Evolutionary conservation across 2,888 invertebrate genomes (phyloP), one percentile per base, ranked within the genome.

Genomic region (Clivina fossor): DNA sequence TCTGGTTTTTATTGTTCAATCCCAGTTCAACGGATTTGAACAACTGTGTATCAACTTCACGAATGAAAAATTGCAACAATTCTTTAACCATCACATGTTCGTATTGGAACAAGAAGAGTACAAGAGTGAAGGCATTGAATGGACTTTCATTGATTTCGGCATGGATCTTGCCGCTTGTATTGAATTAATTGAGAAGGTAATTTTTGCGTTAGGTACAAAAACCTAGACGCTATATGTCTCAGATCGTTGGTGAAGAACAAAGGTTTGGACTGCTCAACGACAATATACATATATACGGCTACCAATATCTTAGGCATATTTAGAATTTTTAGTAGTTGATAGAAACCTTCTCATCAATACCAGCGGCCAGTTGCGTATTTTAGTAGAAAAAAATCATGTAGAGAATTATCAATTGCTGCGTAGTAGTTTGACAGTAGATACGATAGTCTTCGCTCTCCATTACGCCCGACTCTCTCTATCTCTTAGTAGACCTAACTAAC

Each of bases 61-160:
- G 78, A 95, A 95, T 77, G 94, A 95, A 81, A 92, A 93, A 78
- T 84, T 95, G 71, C 95, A 96, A 81, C 95, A 95, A 78, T 95
- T 94, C 86, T 95, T 95, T 88, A 95, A 95, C 80, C 94, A 95
- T 74, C 90, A 95, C 85, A 95, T 95, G 94, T 95, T 95, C 79
- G 93, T 95, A 69, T 85, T 95, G 68, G 94, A 95, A 77, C 94
- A 95, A 86, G 94, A 95, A 77, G 94, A 94, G 76, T 95, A 95
- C 82, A 90, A 90, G 77, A 84, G 78, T 70, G 94, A 95, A 77
- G 94, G 94, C 73, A 94, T 95, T 79, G 83, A 90, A 72, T 96
- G 95, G 95, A 83, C 83, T 66, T 95, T 95, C 82, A 95, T 95
- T 78, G 94, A 96, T 84, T 95, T 95, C 78, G 95, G 95, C 77